These are phyloP conservation scores for Mola mola DNA, from an alignment of 2,113 vertebrate species.

Conservation along the genomic window DNA sequence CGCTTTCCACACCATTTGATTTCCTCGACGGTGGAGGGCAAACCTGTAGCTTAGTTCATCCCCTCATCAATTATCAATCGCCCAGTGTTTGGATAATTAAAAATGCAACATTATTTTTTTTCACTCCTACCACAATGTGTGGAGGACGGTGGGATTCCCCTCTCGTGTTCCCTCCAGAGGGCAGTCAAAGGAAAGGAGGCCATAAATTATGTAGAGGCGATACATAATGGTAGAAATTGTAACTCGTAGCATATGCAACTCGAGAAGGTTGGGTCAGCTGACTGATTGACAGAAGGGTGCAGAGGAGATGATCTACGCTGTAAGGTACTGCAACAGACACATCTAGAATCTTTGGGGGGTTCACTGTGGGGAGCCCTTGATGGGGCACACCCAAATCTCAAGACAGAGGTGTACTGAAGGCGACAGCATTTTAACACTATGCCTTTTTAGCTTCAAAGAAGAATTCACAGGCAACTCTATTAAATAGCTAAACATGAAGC, in stretches of 20 bases:
- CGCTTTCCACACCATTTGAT: constrained; percentile 70
- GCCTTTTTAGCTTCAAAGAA: constrained; percentile 1
- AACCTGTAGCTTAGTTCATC: constrained; percentile 54
- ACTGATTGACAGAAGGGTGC: constrained; percentile 65
- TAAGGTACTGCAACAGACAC: constrained; percentile 45
- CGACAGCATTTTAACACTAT: too few species aligned
- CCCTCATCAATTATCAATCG: constrained; percentile 75
- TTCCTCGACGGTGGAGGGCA: constrained; percentile 43
- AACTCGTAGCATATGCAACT: constrained; percentile 76
- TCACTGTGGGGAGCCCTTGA: constrained; percentile 29
- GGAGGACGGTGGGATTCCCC: constrained; percentile 71
- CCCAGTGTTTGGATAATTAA: constrained; percentile 69
- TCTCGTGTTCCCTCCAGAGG: constrained; percentile 67
- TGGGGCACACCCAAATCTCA: constrained; percentile 35
- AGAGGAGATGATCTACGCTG: constrained; percentile 52
- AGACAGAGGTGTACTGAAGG: constrained; percentile 8
- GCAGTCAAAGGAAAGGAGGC: constrained; percentile 49
- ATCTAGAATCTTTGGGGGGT: constrained; percentile 47
- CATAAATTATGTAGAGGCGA: constrained; percentile 78
- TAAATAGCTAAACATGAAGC: neutral
- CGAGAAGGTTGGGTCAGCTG: constrained; percentile 61
- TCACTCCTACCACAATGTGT: constrained; percentile 59
- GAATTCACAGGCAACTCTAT: neutral
- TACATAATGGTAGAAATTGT: constrained; percentile 79
- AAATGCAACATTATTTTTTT: constrained; percentile 66